Evolutionary conservation across 2,888 invertebrate species (phyloP).

Genomic region (Polydrusus pterygomalis): DNA sequence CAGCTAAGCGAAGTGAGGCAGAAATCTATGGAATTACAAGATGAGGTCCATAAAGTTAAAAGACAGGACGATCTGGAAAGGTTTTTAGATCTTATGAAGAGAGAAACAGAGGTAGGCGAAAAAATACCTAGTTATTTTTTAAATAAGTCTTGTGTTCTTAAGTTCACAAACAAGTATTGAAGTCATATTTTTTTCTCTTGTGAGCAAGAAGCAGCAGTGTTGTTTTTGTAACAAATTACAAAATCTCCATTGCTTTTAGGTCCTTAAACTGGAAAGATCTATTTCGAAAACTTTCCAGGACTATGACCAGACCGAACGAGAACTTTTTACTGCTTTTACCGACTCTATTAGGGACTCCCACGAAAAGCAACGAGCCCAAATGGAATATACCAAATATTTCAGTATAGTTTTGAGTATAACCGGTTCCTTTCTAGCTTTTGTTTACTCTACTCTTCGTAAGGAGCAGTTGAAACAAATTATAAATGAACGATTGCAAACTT

Average conservation of each 20-base stretch:
- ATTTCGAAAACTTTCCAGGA: constrained; percentile 77
- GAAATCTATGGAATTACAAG: constrained; percentile 81
- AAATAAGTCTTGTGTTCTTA: no score
- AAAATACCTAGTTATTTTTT: background rate
- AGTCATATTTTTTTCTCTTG: no score
- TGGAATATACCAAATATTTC: constrained; percentile 91
- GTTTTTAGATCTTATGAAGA: constrained; percentile 83
- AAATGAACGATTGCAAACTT: constrained; percentile 58
- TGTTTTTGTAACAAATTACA: background rate
- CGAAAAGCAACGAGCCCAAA: constrained; percentile 87
- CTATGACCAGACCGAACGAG: constrained; percentile 84
- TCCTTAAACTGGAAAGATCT: constrained; percentile 78
- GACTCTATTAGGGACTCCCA: constrained; percentile 87
- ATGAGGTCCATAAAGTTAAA: constrained; percentile 84
- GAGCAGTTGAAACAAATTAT: constrained; percentile 68
- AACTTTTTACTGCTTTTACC: constrained; percentile 82
- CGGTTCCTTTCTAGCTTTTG: constrained; percentile 68
- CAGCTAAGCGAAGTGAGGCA: constrained; percentile 78
- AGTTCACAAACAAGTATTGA: no score
- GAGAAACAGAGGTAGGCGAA: constrained; percentile 78
- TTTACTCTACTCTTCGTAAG: constrained; percentile 66
- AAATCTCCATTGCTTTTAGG: constrained; percentile 66
- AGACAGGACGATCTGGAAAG: constrained; percentile 81
- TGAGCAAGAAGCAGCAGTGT: no score
- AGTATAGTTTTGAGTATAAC: constrained; percentile 68